Base-by-base conservation (phyloP, 1,140 invertebrate species). In the Nautilus pompilius region DNA sequence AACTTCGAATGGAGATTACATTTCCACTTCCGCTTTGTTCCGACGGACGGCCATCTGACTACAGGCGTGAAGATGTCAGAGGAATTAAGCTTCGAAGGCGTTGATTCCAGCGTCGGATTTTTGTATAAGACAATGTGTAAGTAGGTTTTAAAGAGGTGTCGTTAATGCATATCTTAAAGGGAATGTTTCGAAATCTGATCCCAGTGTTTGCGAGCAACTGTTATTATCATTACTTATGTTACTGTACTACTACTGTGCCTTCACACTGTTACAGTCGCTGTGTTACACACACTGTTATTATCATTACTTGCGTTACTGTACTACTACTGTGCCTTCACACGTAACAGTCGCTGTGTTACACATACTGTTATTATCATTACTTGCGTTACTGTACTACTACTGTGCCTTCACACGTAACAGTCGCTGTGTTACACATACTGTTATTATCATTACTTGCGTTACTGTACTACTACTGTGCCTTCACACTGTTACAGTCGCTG, bases 41-140 rank as follows among this genome's bases (percentile, higher is more conserved):
- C 10, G 36, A n/a, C 36, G 36, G n/a, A n/a, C 10, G n/a, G n/a
- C n/a, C n/a, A 36, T 10, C 30, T 26, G 20, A 10, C n/a, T 26
- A 41, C n/a, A 24, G 24, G 24, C 0, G n/a, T 20, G 33, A 62
- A 26, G 48, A 63, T 51, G 33, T 36, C 29, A 17, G 67, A 67
- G 29, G 33, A 66, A 30, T 29, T 62, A 29, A 56, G 60, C 26
- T 26, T 58, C 2, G 70, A 72, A 13, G 68, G 59, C 34, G 62
- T 72, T 48, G 71, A 75, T 54, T 65, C 68, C 17, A 73, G 71
- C 55, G 73, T 75, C 13, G 69, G 67, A 30, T 75, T 75, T 69
- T 53, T 73, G 28, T 73, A 69, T 49, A 75, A 67, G 57, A 67
- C 73, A 46, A 75, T 75, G 73, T 58, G 71, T 75, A 71, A 64